Base-by-base conservation (phyloP, 2,888 invertebrate genomes). In the Chymomyza procnemis region DNA sequence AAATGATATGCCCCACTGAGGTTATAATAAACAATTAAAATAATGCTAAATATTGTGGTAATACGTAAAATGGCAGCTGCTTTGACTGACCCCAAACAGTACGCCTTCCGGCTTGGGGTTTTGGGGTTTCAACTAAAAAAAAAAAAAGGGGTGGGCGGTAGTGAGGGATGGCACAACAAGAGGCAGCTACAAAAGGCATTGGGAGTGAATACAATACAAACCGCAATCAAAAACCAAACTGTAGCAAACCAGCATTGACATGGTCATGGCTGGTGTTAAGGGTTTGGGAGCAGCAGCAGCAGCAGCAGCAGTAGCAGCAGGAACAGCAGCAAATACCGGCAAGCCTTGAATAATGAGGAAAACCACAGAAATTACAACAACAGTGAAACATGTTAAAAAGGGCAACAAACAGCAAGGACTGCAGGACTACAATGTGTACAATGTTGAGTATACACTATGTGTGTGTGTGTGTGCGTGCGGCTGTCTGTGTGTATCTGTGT, bases 301-400 rank as follows among this genome's bases (percentile, higher is more conserved):
- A n/a, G n/a, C n/a, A n/a, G n/a, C n/a, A n/a, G n/a, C n/a, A n/a
- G n/a, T n/a, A n/a, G n/a, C n/a, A n/a, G n/a, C n/a, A n/a, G n/a
- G 5, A 21, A 8, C 6, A 16, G 48, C 3, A 50, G 9, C 19
- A 26, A 26, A 4, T 26, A 18, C 34, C 41, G 66, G 19, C 75
- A 63, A 64, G 67, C 65, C 71, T 67, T 66, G 63, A 82, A 87
- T 85, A 81, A 81, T 83, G 75, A 77, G 75, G 75, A 60, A 75
- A 85, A 75, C 88, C 87, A 76, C 85, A 87, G 80, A 78, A 79
- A 85, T 89, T 86, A 86, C 88, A 78, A 76, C 81, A 86, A 73
- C 79, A 82, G 77, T 74, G 76, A n/a, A n/a, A n/a, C n/a, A n/a
- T 75, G 72, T 72, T 72, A 1, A 66, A 50, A 63, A 55, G 22